Evolutionary conservation across 2,797 vertebrate species (phyloP), one percentile per base, ranked within the genome.

Genomic region (Mormyrops boulengeri): DNA sequence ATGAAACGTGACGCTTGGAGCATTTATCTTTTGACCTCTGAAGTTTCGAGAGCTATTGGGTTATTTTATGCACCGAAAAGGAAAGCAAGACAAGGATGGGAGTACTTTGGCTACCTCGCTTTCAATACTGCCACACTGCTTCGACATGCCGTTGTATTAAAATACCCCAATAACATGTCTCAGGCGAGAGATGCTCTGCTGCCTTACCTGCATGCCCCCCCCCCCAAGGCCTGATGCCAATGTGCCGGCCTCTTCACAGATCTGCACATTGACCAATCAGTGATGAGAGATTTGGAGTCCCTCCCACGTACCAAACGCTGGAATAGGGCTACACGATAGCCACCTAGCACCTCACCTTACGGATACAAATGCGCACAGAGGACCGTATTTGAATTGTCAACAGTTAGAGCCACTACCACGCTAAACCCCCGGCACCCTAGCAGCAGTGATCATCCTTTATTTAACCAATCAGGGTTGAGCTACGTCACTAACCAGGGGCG

Each of bases 31-130:
- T 95, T 93, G 93, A 96, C 95, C 95, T 96, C 96, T 96, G 94
- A 93, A 94, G 95, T 96, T 95, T 95, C 91, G 94, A 94, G 95
- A 94, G 96, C 95, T 96, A 96, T 96, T 96, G 96, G 96, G 96
- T 93, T 95, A 94, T 95, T 93, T 88, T 41, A 90, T 89, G 44
- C 66, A 91, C 90, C 87, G 50, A 53, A 88, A 90, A 92, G 90
- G 93, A 90, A 87, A 88, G 92, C 91, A 94, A 89, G 80, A 88
- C 73, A 90, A 91, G 34, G 91, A 91, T 91, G 90, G 89, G 89
- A 88, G 57, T 44, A 49, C 50, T 84, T 90, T 90, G 87, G 44
- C 47, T 88, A 80, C 87, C 89, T 88, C 89, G 89, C 90, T 91
- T 90, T 66, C 49, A 17, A 47, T 88, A 7, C 26, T 22, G 50